Evolutionary conservation across 1,140 invertebrate species (phyloP).

Genomic region (Cephus cinctus): DNA sequence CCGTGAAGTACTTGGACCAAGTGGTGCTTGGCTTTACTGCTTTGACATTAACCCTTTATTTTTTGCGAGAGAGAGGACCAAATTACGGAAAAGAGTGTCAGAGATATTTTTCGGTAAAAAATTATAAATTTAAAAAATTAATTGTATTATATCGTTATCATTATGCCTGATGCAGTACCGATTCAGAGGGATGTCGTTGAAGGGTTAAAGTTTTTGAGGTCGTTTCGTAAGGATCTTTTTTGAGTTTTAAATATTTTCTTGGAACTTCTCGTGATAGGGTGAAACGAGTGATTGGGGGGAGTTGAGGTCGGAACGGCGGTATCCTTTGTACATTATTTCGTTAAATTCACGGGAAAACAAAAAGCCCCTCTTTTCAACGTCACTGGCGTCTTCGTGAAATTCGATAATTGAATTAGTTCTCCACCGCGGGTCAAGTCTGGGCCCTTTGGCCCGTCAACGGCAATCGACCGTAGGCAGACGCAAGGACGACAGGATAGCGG

Average conservation of each 20-base stretch:
- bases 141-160: too few relatives aligned
- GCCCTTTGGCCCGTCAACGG: background rate
- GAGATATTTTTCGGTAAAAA: too few relatives aligned
- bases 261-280: background rate
- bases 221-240: conserved; percentile 1
- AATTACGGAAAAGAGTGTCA: too few relatives aligned
- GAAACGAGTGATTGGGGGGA: background rate
- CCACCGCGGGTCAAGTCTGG: background rate
- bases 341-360: conserved; percentile 1
- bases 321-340: conserved; percentile 1
- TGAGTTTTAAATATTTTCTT: background rate
- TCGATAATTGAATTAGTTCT: conserved; percentile 3
- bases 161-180: too few relatives aligned
- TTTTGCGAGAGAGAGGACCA: too few relatives aligned
- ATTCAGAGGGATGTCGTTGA: too few relatives aligned
- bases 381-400: conserved; percentile 2
- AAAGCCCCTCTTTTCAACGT: background rate
- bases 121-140: too few relatives aligned
- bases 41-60: too few relatives aligned
- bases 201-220: too few relatives aligned
- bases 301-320: background rate
- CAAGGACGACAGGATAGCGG: background rate
- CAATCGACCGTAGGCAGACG: background rate
- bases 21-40: too few relatives aligned
- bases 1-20: too few relatives aligned